Evolutionary conservation across 2,888 invertebrate species (phyloP), one percentile per base, ranked within the genome.

Genomic region (Oscheius sp.): DNA sequence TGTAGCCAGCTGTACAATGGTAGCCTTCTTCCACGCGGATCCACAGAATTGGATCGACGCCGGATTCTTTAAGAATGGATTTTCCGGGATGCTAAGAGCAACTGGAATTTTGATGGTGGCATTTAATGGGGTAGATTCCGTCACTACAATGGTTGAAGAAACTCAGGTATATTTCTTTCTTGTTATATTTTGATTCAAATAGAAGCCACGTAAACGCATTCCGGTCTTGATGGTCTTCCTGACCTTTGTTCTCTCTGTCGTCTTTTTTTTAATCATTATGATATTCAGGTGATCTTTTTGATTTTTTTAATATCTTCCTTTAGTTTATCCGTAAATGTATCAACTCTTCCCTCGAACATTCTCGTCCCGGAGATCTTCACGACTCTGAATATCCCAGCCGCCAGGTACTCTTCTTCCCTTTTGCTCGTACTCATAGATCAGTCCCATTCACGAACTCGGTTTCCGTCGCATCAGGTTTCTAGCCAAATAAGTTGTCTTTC

Each of bases 381-480:
- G 1, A 54, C 70, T 1, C 61, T 74, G 38, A 75, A 77, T 33
- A 72, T 77, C 51, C 75, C 77, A 6, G 71, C 77, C 9, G 77
- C 75, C 12, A 75, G 68, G 75, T 75, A 45, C 61, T 17, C 12
- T 12, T 8, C 20, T 22, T 17, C 5, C 26, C 26, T 17, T 28
- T 6, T 24, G n/a, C 17, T 20, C n/a, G 36, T 54, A 59, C 6
- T 65, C 54, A 54, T 32, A 54, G 49, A 49, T 28, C 62, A 76
- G 75, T 50, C 63, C 72, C 50, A 62, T 64, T 54, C 62, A 72
- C 71, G 76, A 76, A 51, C 65, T 64, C 41, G 74, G 76, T 32
- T 76, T 76, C 61, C 50, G 57, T 44, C 72, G 76, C 68, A 76
- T 76, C 73, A 73, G 76, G 76, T 75, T 70, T 66, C 69, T 75